Percentiles rank a stretch among this genome's conserved stretches.
These are phyloP conservation scores for Drosophila guanche DNA, from an alignment of 1,140 invertebrate genomes.

Conservation along the genomic window DNA sequence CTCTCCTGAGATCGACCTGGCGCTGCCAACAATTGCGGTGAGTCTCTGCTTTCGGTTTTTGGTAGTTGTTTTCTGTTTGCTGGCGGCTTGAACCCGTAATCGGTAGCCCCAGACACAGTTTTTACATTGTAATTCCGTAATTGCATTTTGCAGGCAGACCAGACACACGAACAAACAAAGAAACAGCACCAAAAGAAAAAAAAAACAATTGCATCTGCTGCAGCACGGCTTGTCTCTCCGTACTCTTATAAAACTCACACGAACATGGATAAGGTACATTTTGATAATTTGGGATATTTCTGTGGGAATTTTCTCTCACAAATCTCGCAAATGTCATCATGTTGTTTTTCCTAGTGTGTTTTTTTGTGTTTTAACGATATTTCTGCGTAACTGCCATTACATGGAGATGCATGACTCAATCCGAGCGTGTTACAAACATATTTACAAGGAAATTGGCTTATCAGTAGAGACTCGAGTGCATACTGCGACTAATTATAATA, in stretches of 20 bases:
- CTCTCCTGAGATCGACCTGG: constrained; percentile 38
- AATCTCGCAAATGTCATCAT: constrained; percentile 34
- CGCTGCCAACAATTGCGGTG: constrained; percentile 43
- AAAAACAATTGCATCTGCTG: constrained; percentile 44
- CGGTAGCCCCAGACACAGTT: constrained; percentile 59
- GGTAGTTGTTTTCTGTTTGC: constrained; percentile 33
- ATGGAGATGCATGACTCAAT: constrained; percentile 36
- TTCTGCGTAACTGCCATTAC: constrained; percentile 15
- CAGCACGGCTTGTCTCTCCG: too few relatives aligned
- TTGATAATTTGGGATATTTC: constrained; percentile 36
- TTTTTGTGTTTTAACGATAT: constrained; percentile 1
- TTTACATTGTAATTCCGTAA: constrained; percentile 78
- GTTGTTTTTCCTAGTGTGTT: constrained; percentile 21
- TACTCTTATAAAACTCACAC: too few relatives aligned
- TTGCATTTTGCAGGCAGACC: constrained; percentile 58
- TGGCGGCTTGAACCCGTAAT: constrained; percentile 56
- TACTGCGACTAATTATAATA: constrained; percentile 50
- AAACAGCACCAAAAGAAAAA: constrained; percentile 17
- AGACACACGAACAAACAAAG: constrained; percentile 33
- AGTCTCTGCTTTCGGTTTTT: constrained; percentile 55
- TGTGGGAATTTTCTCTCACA: constrained; percentile 46
- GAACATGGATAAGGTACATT: constrained; percentile 21
- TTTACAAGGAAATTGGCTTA: constrained; percentile 46
- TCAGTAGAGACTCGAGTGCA: constrained; percentile 41
- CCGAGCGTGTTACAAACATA: constrained; percentile 18